Evolutionary conservation across 2,113 vertebrate genomes (phyloP).

Genomic region (Pseudopodoces humilis): DNA sequence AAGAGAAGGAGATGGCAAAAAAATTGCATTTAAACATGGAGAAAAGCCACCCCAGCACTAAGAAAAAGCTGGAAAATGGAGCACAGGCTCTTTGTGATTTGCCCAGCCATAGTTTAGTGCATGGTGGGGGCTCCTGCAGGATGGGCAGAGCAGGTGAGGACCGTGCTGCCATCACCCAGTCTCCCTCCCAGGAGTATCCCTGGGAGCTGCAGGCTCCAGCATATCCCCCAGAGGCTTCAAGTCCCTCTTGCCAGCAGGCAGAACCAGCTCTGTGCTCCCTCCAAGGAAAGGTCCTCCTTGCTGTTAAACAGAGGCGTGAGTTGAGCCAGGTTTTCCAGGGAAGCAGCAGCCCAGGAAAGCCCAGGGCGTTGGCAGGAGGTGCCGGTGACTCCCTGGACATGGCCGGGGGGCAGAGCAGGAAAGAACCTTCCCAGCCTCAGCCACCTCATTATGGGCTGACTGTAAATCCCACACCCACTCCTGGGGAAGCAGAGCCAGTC

Average conservation of each 20-base stretch:
- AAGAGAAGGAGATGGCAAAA: background rate
- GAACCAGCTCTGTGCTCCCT: background rate
- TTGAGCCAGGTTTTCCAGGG: background rate
- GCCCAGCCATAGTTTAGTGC: background rate
- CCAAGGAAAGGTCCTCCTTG: background rate
- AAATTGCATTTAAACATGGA: background rate
- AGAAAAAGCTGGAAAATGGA: background rate
- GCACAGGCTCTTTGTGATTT: background rate
- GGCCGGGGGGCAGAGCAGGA: background rate
- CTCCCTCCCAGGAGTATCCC: background rate
- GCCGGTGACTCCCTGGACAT: accelerated
- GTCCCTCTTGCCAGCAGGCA: background rate
- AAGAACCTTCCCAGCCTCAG: background rate
- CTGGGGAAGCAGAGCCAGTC: background rate
- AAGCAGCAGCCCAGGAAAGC: background rate
- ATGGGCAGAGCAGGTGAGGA: background rate
- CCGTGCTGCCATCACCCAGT: accelerated
- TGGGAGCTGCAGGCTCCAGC: background rate
- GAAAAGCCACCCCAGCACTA: background rate
- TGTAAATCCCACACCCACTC: background rate
- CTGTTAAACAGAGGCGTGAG: background rate
- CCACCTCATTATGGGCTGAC: background rate
- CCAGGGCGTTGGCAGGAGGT: background rate
- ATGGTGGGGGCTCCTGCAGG: background rate
- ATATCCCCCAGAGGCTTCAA: background rate